Evolutionary conservation across 2,797 vertebrate species (phyloP).

Genomic region (Smutsia gigantea): DNA sequence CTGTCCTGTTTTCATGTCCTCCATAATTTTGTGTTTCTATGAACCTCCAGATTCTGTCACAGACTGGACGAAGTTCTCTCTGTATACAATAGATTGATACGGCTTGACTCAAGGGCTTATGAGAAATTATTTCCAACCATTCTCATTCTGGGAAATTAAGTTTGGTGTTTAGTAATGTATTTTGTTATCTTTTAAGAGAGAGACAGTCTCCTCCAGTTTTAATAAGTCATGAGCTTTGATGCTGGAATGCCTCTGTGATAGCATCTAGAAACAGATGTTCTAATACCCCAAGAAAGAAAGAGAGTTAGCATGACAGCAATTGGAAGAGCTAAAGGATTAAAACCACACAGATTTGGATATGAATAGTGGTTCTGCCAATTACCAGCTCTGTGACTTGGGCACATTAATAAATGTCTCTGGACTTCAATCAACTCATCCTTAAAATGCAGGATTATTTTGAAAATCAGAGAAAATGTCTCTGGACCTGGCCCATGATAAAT

Average conservation of each 20-base stretch:
- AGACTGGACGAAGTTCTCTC: not conserved
- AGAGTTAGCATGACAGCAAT: not conserved
- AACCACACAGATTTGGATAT: not conserved
- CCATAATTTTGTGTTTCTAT: not conserved
- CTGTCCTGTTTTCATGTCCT: not conserved
- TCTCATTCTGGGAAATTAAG: conserved; percentile 27
- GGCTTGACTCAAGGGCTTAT: not conserved
- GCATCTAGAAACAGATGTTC: conserved; percentile 25
- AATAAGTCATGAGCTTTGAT: not conserved
- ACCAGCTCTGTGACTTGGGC: not conserved
- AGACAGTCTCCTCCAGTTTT: not conserved
- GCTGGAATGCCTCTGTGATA: not conserved
- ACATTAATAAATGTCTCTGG: not conserved
- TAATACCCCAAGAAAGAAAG: not conserved
- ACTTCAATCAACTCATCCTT: not conserved
- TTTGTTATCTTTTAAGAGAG: conserved; percentile 54
- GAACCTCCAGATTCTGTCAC: not conserved
- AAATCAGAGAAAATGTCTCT: not conserved
- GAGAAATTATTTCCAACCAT: conserved; percentile 38
- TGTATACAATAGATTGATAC: not conserved
- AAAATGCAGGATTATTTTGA: not conserved
- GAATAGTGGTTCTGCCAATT: not conserved
- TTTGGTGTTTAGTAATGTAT: not conserved
- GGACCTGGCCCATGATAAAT: not conserved
- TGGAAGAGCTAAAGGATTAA: conserved; percentile 15